Base-by-base conservation (phyloP, 2,113 vertebrate genomes). In the Geothlypis trichas region DNA sequence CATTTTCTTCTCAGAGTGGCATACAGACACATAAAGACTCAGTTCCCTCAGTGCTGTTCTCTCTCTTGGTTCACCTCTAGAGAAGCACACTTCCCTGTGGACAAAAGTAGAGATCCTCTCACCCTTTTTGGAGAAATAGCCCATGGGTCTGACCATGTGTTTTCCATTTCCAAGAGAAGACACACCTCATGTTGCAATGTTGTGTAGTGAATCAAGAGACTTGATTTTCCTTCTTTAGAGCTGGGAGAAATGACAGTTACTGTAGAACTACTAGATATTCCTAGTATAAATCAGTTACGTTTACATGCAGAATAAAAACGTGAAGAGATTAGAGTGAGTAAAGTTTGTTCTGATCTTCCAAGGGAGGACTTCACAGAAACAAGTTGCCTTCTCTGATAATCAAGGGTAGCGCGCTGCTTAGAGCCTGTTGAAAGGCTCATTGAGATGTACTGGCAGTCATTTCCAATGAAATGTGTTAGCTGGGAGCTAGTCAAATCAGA, bases 121-220 rank as follows among this genome's bases (percentile, higher is more conserved):
- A 51, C 18, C 9, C 24, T 15, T 75, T 93, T 42, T 51, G 59
- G 77, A 87, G 69, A 81, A 81, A 51, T 1, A 30, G 13, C 21
- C 23, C 24, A 0, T 42, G 33, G n/a, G 24, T 71, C 68, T 80
- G 68, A 62, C 68, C 5, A 2, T 33, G 54, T 24, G 22, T 55
- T 73, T 61, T 77, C 4, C 31, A 30, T 49, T 39, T 66, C 33
- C 57, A 51, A 62, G 37, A 28, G 22, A 22, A 54, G 44, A 22
- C 8, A 1, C 2, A 6, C 26, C 23, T 92, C 12, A 2, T 33
- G 23, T 19, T 44, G 73, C 46, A 62, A 61, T 0, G 0, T 11
- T 3, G 12, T 7, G 9, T 54, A 37, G 68, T 21, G 15, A 62
- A 80, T 28, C 17, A 26, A 49, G 61, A 93, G 30, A 22, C 20